Conservation (phyloP, 1,140 invertebrate genomes). For the Meteorus sp. region DNA sequence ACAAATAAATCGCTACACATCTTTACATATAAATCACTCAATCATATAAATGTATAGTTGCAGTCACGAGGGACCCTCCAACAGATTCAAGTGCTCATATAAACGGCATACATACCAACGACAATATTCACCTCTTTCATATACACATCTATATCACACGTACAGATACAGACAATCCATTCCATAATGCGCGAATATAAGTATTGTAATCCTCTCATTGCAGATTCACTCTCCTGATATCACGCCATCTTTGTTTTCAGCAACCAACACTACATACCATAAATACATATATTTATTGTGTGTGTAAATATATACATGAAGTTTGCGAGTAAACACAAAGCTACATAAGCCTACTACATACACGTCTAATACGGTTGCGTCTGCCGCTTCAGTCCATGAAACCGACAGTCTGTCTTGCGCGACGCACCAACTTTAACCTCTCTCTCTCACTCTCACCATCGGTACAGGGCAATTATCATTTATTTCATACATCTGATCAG, state of each 20-base stretch:
- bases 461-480: not conserved
- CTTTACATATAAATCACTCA: slow-evolving; percentile 1
- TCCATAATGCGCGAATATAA: too few relatives aligned
- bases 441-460: slow-evolving; percentile 1
- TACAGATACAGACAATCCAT: too few relatives aligned
- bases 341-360: not conserved
- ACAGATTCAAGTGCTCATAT: slow-evolving; percentile 27
- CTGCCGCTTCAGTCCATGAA: slow-evolving; percentile 19
- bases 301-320: slow-evolving; percentile 7
- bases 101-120: slow-evolving; percentile 7
- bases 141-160: too few relatives aligned
- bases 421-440: slow-evolving; percentile 27
- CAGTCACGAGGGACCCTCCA: slow-evolving; percentile 21
- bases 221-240: too few relatives aligned
- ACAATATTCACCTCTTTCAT: not conserved
- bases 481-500: not conserved
- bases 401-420: slow-evolving; percentile 26
- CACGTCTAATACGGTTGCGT: slow-evolving; percentile 20
- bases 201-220: too few relatives aligned
- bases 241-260: too few relatives aligned
- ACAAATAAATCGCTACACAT: too few relatives aligned
- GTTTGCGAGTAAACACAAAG: not conserved
- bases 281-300: too few relatives aligned
- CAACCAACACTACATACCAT: too few relatives aligned
- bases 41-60: not conserved